Evolutionary conservation across 2,113 vertebrate species (phyloP).

Genomic region (Cheirogaleus medius): DNA sequence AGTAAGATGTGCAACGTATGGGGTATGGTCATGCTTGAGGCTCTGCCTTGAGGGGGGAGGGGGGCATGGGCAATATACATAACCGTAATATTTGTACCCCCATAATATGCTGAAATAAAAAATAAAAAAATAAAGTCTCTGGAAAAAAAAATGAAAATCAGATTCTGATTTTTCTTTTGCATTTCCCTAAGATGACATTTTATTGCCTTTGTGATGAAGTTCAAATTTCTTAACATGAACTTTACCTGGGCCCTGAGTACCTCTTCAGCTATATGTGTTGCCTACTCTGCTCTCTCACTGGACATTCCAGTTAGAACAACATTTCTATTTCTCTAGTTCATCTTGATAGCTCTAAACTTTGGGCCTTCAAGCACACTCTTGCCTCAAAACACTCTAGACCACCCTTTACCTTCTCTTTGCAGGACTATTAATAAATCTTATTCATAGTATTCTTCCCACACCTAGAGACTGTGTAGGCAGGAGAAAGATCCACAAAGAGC

Average conservation of each 20-base stretch:
- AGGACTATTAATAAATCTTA: not conserved
- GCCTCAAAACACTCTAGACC: not conserved
- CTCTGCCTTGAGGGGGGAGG: too few relatives aligned
- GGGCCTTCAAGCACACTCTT: not conserved
- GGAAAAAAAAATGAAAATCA: conserved; percentile 17
- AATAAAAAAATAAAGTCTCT: too few relatives aligned
- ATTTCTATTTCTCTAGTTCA: not conserved
- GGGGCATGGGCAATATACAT: too few relatives aligned
- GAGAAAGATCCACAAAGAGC: not conserved
- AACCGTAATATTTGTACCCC: too few relatives aligned
- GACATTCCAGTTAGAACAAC: not conserved
- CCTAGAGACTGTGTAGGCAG: not conserved
- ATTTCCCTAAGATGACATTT: not conserved
- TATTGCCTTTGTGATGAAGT: not conserved
- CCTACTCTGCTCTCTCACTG: not conserved
- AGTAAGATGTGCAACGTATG: too few relatives aligned
- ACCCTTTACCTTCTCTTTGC: not conserved
- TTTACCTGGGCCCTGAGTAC: not conserved
- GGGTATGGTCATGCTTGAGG: too few relatives aligned
- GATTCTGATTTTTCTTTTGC: not conserved
- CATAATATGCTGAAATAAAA: too few relatives aligned
- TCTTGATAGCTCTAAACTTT: not conserved
- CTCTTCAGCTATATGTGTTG: not conserved
- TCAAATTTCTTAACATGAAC: not conserved
- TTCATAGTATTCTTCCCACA: not conserved